Percentiles rank a stretch among this genome's conserved stretches.
phyloP scores from a whole-genome alignment of 2,797 vertebrate genomes.

The Glyptemys insculpta region DNA sequence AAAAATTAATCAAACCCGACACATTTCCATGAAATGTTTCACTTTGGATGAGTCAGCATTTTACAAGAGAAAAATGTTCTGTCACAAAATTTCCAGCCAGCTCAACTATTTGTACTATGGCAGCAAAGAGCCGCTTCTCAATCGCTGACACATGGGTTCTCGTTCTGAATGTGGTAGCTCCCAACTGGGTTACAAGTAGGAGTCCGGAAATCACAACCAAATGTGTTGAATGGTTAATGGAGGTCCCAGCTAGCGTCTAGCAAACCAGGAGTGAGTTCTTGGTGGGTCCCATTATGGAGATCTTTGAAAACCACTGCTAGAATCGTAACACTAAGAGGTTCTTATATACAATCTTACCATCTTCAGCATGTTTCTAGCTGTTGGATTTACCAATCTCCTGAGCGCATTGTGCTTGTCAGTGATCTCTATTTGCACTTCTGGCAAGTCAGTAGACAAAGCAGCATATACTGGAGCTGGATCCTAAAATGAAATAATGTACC shows the following conservation, averaged over 20 bases:
- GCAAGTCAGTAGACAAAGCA: not conserved
- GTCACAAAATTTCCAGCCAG: too few relatives aligned
- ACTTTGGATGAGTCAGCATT: too few relatives aligned
- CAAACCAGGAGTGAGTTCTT: not conserved
- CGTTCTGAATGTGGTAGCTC: accelerated
- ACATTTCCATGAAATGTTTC: too few relatives aligned
- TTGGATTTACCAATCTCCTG: not conserved
- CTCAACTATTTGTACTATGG: too few relatives aligned
- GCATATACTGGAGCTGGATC: not conserved
- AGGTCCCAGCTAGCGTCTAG: not conserved
- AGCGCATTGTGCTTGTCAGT: not conserved
- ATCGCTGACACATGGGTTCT: too few relatives aligned
- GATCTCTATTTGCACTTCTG: slow-evolving; percentile 13
- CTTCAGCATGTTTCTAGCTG: slow-evolving; percentile 28
- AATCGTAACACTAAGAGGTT: not conserved
- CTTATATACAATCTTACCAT: slow-evolving; percentile 18
- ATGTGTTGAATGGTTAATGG: not conserved
- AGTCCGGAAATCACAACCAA: accelerated
- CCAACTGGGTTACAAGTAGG: not conserved
- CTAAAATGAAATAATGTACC: not conserved
- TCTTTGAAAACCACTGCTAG: not conserved
- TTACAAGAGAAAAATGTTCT: too few relatives aligned
- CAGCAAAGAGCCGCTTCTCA: too few relatives aligned
- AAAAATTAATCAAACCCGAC: too few relatives aligned
- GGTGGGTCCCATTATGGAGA: not conserved